Evolutionary conservation across 2,888 invertebrate genomes (phyloP).

Genomic region (Pandemis corylana): DNA sequence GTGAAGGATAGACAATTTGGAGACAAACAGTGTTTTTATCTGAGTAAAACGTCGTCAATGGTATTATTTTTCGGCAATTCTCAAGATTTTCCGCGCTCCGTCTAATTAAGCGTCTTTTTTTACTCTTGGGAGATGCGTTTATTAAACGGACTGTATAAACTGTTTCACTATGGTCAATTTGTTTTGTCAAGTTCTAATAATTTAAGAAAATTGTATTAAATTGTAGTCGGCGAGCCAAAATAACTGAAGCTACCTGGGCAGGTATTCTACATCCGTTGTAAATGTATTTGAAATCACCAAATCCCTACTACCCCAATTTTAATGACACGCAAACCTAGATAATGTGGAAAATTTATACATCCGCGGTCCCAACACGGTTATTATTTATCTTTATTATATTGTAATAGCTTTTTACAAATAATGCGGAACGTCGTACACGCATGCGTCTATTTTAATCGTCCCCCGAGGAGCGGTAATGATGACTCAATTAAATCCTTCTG

Average conservation of each 20-base stretch:
- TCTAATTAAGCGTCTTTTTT: no score
- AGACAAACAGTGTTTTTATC: conserved; percentile 15
- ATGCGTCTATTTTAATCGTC: conserved; percentile 41
- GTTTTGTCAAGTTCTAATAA: no score
- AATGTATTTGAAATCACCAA: conserved; percentile 25
- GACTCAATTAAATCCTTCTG: conserved; percentile 64
- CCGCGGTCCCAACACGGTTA: conserved; percentile 40
- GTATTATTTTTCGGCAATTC: neutral
- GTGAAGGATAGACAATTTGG: conserved; percentile 23
- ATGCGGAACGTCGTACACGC: conserved; percentile 43
- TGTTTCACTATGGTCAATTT: no score
- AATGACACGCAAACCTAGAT: conserved; percentile 38
- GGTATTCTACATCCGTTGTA: conserved; percentile 11
- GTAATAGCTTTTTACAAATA: conserved; percentile 41
- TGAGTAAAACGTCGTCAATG: neutral
- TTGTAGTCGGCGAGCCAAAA: neutral
- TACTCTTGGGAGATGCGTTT: no score
- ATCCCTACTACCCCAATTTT: conserved; percentile 34
- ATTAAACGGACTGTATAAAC: no score
- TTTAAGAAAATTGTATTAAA: neutral
- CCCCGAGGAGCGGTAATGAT: conserved; percentile 61
- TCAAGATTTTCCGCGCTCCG: no score
- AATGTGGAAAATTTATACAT: conserved; percentile 42
- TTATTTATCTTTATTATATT: conserved; percentile 42
- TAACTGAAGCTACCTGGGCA: neutral